Percentiles rank a stretch among this genome's conserved stretches.
These are phyloP conservation scores for Hypercompe scribonia DNA, from an alignment of 2,888 invertebrate genomes.

Conservation along the genomic window DNA sequence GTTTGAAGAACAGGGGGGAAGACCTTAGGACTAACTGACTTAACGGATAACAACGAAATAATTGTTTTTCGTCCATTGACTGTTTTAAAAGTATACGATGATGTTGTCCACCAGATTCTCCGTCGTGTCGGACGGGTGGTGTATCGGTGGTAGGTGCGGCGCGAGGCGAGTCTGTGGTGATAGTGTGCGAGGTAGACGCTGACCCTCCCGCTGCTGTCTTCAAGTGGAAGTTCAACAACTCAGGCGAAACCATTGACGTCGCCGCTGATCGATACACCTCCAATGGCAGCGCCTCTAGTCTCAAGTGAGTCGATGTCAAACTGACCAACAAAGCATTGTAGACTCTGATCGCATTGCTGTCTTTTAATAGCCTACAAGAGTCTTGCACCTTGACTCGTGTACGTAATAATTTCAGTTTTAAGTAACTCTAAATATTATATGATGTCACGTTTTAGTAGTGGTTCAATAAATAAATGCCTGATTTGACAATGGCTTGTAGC, in stretches of 20 bases:
- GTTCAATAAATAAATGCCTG: not conserved
- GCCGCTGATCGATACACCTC: conserved; percentile 92
- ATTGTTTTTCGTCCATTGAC: not conserved
- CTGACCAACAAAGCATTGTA: not conserved
- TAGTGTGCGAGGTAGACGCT: conserved; percentile 95
- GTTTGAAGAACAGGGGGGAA: not conserved
- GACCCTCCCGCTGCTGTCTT: conserved; percentile 96
- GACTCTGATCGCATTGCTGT: too few species aligned
- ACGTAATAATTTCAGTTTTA: too few species aligned
- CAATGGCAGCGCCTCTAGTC: conserved; percentile 91
- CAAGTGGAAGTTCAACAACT: conserved; percentile 98
- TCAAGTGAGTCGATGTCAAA: conserved; percentile 75
- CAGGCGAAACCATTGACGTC: conserved; percentile 95
- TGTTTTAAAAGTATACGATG: not conserved
- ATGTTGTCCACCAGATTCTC: conserved; percentile 88
- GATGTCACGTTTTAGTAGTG: not conserved
- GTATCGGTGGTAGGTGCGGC: conserved; percentile 95
- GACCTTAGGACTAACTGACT: not conserved
- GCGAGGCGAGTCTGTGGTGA: conserved; percentile 94
- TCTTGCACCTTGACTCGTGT: not conserved
- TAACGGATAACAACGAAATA: too few species aligned
- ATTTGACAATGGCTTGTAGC: not conserved
- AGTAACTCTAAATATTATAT: not conserved
- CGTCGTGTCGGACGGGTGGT: conserved; percentile 92
- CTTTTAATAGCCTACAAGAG: not conserved